Conservation (phyloP, 2,888 invertebrate species). For the Pseudococcus viburni region DNA sequence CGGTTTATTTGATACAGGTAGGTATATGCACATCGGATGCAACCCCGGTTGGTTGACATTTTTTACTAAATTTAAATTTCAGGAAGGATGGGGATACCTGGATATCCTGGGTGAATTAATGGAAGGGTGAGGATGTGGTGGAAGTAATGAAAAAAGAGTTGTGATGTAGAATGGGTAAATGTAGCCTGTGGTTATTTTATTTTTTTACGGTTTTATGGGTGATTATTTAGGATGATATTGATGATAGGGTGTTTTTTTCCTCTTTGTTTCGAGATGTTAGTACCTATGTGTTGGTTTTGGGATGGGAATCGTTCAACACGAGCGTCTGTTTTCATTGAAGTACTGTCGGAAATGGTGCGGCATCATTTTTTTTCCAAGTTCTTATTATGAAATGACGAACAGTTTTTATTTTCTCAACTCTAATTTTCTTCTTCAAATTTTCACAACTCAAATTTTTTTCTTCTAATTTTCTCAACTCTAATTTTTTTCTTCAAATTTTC, state of each 20-base stretch:
- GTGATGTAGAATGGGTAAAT: not conserved
- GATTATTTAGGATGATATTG: not conserved
- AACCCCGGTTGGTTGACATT: conserved; percentile 57
- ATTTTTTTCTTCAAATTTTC: too few species aligned
- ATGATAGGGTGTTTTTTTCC: not conserved
- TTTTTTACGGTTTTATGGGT: not conserved
- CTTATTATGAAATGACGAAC: too few species aligned
- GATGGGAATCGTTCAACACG: too few species aligned
- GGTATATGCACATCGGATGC: not conserved
- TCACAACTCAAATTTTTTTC: too few species aligned
- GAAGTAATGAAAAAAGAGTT: conserved; percentile 8
- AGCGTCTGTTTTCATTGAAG: too few species aligned
- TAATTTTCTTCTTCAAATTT: too few species aligned
- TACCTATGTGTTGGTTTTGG: too few species aligned
- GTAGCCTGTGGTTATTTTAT: not conserved
- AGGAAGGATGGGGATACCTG: not conserved
- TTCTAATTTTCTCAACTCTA: too few species aligned
- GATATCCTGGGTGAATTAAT: not conserved
- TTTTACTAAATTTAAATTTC: not conserved
- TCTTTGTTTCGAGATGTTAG: too few species aligned
- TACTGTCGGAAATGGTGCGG: too few species aligned
- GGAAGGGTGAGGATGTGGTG: not conserved
- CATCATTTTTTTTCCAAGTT: too few species aligned
- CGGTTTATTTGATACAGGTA: conserved; percentile 55
- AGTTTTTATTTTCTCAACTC: too few species aligned